Evolutionary conservation across 2,113 vertebrate species (phyloP), one percentile per base, ranked within the genome.

Genomic region (Sisor rabdophorus): DNA sequence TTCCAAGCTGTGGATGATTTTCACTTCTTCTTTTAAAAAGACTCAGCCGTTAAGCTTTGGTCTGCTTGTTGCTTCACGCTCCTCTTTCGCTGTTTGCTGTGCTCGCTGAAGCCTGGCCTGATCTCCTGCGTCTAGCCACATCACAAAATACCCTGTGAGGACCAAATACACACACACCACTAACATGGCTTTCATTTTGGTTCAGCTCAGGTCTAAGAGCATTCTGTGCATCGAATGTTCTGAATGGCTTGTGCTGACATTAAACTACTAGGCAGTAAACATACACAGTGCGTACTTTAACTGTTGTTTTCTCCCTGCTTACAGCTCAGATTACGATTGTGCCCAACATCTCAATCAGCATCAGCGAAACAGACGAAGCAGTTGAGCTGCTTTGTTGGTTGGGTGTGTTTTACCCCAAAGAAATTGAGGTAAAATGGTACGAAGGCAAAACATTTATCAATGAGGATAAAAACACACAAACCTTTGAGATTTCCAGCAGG

Each of bases 1-100:
- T 80, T 71, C 73, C 81, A 19, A 74, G 30, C 83, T 30, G 82
- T 87, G 80, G 74, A 56, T 78, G 73, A 52, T 48, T 89, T 87
- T 90, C 89, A 86, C 77, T 91, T 91, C 89, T 90, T 69, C 63
- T 64, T 87, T 82, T 22, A 1, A 28, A 58, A n/a, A 36, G 40
- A 26, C 77, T 81, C 77, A 47, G 40, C 40, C 54, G 17, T 79
- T 83, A 78, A 84, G 83, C 81, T 75, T 58, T 26, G 59, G 54
- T 22, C 53, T 76, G 79, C 73, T 44, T 83, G 75, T 88, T 86
- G 74, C 70, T 73, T 68, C 80, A 79, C 54, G 75, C 77, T 86
- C 83, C 80, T 50, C 32, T 79, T 83, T 77, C 71, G 80, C 86
- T 83, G 80, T 80, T 69, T 22, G 61, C 75, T 30, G 47, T 84